Evolutionary conservation across 2,113 vertebrate species (phyloP).

Genomic region (Podarcis raffonei): DNA sequence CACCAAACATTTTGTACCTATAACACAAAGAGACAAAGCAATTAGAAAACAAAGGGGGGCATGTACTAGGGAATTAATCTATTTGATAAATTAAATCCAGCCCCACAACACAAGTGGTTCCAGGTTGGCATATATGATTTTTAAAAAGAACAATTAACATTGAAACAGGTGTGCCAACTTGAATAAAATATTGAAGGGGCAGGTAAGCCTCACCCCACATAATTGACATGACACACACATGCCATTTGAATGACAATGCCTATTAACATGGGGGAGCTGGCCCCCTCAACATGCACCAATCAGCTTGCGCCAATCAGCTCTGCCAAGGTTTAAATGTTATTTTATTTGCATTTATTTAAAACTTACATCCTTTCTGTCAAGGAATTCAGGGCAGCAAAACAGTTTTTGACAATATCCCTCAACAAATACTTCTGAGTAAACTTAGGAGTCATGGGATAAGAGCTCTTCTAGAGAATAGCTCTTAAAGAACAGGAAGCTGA

Average conservation of each 20-base stretch:
- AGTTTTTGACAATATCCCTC: background rate
- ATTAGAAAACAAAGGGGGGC: background rate
- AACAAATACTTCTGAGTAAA: background rate
- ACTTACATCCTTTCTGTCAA: background rate
- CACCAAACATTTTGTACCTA: slow-evolving; percentile 92
- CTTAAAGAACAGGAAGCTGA: background rate
- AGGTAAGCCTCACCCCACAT: no score
- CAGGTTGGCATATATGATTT: background rate
- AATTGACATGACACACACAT: no score
- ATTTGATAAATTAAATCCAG: background rate
- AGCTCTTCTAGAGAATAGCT: background rate
- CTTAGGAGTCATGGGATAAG: background rate
- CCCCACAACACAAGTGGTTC: background rate
- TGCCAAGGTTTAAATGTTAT: no score
- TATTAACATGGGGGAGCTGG: no score
- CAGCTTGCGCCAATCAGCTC: background rate
- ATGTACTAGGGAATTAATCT: background rate
- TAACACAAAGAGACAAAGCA: slow-evolving; percentile 46
- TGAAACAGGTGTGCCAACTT: background rate
- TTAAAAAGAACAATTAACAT: background rate
- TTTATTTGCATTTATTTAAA: no score
- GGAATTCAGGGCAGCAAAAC: background rate
- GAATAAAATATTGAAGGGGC: no score
- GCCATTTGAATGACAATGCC: no score
- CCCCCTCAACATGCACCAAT: no score